Conservation (phyloP, 2,113 vertebrate genomes). For the Prochilodus magdalenae region DNA sequence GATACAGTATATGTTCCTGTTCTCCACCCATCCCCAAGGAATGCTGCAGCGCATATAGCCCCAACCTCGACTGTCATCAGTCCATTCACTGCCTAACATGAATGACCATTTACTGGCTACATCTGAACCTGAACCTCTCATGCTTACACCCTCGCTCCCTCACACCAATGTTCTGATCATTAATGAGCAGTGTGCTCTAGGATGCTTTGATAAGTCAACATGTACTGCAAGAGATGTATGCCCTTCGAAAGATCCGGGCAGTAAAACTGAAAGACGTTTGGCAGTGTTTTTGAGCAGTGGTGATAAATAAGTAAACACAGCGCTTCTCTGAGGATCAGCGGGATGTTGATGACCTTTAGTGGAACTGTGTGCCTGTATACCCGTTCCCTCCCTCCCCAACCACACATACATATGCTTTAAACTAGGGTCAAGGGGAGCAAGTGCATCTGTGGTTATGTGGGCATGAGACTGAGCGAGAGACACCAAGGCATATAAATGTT, state of each 20-base stretch:
- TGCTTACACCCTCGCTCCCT: no score
- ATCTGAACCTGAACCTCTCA: neutral
- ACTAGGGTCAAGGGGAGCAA: neutral
- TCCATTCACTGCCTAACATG: constrained; percentile 56
- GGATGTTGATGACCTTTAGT: neutral
- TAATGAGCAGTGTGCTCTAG: no score
- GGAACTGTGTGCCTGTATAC: no score
- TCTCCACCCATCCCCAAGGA: neutral
- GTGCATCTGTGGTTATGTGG: neutral
- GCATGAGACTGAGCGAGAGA: neutral
- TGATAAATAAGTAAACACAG: neutral
- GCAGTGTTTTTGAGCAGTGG: neutral
- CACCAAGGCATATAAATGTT: neutral
- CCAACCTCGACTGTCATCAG: neutral
- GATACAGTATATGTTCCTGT: neutral
- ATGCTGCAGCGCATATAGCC: neutral
- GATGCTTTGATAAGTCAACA: neutral
- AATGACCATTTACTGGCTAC: constrained; percentile 46
- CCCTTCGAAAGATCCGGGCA: neutral
- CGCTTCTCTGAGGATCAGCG: neutral
- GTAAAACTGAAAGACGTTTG: neutral
- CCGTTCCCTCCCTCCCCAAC: neutral
- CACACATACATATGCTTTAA: neutral
- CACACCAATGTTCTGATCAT: neutral
- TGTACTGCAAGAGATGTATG: neutral